These are phyloP conservation scores for Mormyrops boulengeri DNA, from an alignment of 2,797 vertebrate genomes.

Conservation along the genomic window DNA sequence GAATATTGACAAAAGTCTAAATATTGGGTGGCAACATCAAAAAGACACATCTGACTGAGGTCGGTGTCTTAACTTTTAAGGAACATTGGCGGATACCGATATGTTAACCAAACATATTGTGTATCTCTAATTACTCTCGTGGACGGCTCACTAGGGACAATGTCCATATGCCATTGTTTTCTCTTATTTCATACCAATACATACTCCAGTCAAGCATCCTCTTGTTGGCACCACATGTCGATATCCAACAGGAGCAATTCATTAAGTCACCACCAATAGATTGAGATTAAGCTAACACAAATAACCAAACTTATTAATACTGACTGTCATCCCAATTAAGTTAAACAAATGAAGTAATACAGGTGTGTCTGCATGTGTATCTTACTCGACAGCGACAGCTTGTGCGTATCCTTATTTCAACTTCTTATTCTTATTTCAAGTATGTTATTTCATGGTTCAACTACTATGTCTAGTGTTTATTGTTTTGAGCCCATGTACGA, in stretches of 20 bases:
- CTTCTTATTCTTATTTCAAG: not conserved
- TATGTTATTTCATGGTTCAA: not conserved
- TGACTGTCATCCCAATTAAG: not conserved
- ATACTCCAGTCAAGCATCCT: not conserved
- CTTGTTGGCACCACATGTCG: not conserved
- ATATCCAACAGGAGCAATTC: not conserved
- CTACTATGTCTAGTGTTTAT: not conserved
- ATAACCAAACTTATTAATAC: not conserved
- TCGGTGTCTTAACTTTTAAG: not conserved
- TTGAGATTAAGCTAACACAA: not conserved
- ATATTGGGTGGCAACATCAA: not conserved
- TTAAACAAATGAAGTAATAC: not conserved
- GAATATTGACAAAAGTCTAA: not conserved
- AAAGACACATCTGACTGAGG: not conserved
- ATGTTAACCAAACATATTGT: not conserved
- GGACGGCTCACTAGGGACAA: not conserved
- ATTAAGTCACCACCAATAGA: not conserved
- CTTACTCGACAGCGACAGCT: not conserved
- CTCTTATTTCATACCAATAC: not conserved
- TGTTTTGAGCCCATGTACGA: not conserved
- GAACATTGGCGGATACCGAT: not conserved
- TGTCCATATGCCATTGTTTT: not conserved
- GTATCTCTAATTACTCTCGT: not conserved
- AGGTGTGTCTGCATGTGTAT: not conserved
- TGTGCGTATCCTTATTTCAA: not conserved